A percentile compares a stretch with the other conserved stretches of the same genome.
phyloP scores from a whole-genome alignment of 2,797 vertebrate species.

The Cyclopterus lumpus region DNA sequence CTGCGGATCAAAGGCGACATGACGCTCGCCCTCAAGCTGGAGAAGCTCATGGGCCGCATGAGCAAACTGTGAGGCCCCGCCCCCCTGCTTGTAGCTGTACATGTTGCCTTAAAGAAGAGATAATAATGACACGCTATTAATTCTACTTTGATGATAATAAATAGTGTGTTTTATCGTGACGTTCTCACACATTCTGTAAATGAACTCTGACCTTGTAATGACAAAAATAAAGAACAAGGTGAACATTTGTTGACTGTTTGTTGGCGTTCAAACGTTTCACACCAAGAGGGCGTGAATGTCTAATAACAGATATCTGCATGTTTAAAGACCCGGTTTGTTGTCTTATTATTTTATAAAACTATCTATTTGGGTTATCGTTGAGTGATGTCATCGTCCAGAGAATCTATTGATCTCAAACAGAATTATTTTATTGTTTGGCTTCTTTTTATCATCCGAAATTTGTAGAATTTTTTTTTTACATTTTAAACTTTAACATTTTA shows the following conservation, averaged over 20 bases:
- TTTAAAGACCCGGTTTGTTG: too few species aligned
- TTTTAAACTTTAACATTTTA: too few species aligned
- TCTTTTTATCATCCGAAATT: too few species aligned
- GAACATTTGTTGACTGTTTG: not conserved
- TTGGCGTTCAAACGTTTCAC: not conserved
- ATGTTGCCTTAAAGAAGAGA: constrained; percentile 48
- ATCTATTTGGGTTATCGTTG: too few species aligned
- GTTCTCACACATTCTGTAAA: not conserved
- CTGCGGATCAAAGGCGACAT: constrained; percentile 90
- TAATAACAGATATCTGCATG: too few species aligned
- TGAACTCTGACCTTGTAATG: not conserved
- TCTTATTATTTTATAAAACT: too few species aligned
- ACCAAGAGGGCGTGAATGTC: not conserved
- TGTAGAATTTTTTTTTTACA: too few species aligned
- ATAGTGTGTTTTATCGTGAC: not conserved
- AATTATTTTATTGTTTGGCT: too few species aligned
- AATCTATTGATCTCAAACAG: too few species aligned
- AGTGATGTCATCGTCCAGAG: too few species aligned
- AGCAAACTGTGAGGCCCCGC: constrained; percentile 77
- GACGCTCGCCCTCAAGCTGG: constrained; percentile 86
- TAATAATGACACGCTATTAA: not conserved
- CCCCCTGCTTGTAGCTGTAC: not conserved
- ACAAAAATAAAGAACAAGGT: not conserved
- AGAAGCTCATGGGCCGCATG: constrained; percentile 87
- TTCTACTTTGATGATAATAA: not conserved